These are phyloP conservation scores for Holotrichia oblita DNA, from an alignment of 1,140 invertebrate genomes.

Conservation along the genomic window DNA sequence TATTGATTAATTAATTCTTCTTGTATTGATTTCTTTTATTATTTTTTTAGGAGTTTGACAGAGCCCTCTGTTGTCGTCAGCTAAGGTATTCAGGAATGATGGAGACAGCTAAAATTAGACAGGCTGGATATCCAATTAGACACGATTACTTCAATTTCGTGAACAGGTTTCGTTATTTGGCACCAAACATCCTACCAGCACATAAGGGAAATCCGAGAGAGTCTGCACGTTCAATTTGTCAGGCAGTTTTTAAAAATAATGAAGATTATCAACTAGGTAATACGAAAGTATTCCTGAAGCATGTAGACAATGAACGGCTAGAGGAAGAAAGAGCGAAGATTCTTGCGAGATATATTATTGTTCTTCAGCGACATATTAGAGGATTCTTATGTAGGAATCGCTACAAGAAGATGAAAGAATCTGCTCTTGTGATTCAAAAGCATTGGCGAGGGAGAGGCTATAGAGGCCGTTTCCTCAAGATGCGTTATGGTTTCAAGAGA, in stretches of 20 bases:
- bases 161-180: slow-evolving; percentile 84
- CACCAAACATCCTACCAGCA: slow-evolving; percentile 77
- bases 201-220: slow-evolving; percentile 77
- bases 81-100: slow-evolving; percentile 97
- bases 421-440: slow-evolving; percentile 82
- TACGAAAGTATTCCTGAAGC: slow-evolving; percentile 93
- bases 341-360: slow-evolving; percentile 81
- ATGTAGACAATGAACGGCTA: slow-evolving; percentile 83
- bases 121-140: slow-evolving; percentile 93
- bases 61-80: slow-evolving; percentile 87
- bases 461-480: slow-evolving; percentile 73
- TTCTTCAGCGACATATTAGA: slow-evolving; percentile 83
- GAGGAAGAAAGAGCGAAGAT: slow-evolving; percentile 83
- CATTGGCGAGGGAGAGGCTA: slow-evolving; percentile 80
- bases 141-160: slow-evolving; percentile 91
- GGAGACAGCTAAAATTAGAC: too few relatives aligned
- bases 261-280: slow-evolving; percentile 89
- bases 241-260: slow-evolving; percentile 71
- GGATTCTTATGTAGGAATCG: slow-evolving; percentile 79
- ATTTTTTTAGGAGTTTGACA: slow-evolving; percentile 82
- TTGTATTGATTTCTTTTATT: too few relatives aligned
- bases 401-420: slow-evolving; percentile 73
- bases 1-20: not conserved
- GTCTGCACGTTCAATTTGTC: slow-evolving; percentile 81
- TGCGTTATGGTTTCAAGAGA: slow-evolving; percentile 81